Evolutionary conservation across 2,888 invertebrate genomes (phyloP).

Genomic region (Drosophila prolongata): DNA sequence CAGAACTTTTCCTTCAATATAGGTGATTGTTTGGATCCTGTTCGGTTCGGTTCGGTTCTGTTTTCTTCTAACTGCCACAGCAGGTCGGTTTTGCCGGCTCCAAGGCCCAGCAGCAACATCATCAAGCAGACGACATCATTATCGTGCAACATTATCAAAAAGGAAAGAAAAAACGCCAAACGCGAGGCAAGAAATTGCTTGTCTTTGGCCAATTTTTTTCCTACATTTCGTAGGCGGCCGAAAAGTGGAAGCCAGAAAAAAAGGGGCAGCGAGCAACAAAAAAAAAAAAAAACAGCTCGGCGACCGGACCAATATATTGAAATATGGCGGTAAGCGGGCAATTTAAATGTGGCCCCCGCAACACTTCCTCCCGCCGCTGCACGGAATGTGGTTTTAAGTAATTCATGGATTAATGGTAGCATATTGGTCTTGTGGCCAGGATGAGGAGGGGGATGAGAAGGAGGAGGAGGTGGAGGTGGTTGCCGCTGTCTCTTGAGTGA

Average conservation of each 20-base stretch:
- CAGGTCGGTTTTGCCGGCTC: conserved; percentile 23
- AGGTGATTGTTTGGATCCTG: conserved; percentile 62
- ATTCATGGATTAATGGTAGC: conserved; percentile 80
- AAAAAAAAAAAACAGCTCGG: conserved; percentile 1
- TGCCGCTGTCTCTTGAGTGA: conserved; percentile 57
- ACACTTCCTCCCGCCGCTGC: conserved; percentile 34
- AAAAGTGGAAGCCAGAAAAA: conserved; percentile 28
- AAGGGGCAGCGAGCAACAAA: not conserved
- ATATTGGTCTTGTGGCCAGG: conserved; percentile 65
- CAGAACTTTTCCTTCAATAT: conserved; percentile 62
- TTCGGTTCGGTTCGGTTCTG: conserved; percentile 43
- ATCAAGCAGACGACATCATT: conserved; percentile 81
- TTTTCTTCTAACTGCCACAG: conserved; percentile 30
- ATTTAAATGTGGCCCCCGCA: conserved; percentile 70
- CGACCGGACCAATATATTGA: conserved; percentile 67
- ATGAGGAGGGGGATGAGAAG: not conserved
- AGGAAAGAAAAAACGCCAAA: conserved; percentile 23
- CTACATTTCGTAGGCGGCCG: conserved; percentile 67
- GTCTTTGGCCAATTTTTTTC: conserved; percentile 51
- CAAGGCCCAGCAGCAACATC: conserved; percentile 64
- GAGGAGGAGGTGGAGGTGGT: conserved; percentile 1
- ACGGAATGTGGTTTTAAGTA: conserved; percentile 79
- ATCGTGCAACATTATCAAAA: conserved; percentile 78
- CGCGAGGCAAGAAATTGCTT: conserved; percentile 68
- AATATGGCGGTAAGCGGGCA: conserved; percentile 81